Evolutionary conservation across 2,113 vertebrate genomes (phyloP).

Genomic region (Pygathrix nemaeus): DNA sequence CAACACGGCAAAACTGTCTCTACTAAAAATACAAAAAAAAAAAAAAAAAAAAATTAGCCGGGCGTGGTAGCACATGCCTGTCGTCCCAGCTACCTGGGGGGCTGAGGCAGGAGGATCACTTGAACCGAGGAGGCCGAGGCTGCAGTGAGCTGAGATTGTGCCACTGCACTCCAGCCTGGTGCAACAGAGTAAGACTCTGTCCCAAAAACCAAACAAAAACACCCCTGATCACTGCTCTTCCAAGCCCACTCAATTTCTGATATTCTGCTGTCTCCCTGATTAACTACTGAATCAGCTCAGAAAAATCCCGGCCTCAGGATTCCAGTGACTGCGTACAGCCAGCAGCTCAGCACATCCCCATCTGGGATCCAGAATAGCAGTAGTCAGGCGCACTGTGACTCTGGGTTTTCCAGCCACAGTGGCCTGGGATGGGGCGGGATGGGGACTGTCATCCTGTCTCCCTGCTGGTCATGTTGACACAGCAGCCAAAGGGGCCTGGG

Average conservation of each 20-base stretch:
- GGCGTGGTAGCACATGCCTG: too few species aligned
- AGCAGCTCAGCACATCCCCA: neutral
- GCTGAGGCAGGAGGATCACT: too few species aligned
- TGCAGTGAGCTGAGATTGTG: too few species aligned
- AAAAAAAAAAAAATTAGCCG: too few species aligned
- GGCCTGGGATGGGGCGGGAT: too few species aligned
- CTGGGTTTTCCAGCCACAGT: neutral
- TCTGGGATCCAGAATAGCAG: neutral
- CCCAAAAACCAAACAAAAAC: too few species aligned
- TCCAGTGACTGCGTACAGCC: neutral
- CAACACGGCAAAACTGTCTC: too few species aligned
- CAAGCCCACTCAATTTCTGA: neutral
- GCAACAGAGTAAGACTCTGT: too few species aligned
- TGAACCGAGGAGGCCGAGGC: too few species aligned
- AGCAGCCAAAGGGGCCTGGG: neutral
- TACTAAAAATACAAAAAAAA: too few species aligned
- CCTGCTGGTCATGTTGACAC: neutral
- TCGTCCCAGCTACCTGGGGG: too few species aligned
- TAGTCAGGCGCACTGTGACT: rapidly evolving
- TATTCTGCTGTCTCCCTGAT: neutral
- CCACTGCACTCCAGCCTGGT: too few species aligned
- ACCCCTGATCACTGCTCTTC: neutral
- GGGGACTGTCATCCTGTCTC: neutral
- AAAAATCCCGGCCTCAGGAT: neutral
- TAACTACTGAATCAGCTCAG: neutral